These are phyloP conservation scores for Pseudomyrmex sp. DNA, from an alignment of 1,140 invertebrate genomes.

Conservation along the genomic window DNA sequence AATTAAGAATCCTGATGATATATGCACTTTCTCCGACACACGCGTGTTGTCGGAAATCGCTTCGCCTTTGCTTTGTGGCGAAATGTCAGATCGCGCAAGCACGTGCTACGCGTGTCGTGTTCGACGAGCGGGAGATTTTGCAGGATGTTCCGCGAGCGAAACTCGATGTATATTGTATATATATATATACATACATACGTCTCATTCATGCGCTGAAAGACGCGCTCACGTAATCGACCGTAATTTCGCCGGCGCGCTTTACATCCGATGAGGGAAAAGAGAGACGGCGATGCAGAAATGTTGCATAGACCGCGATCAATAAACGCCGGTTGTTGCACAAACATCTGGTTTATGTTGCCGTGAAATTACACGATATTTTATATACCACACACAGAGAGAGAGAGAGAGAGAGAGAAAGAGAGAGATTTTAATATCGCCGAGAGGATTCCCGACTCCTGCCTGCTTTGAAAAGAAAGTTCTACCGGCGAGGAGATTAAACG, in stretches of 20 bases:
- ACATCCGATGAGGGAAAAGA: neutral
- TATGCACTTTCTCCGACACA: conserved; percentile 19
- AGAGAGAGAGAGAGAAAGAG: too few relatives aligned
- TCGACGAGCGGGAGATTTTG: conserved; percentile 22
- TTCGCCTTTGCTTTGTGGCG: neutral
- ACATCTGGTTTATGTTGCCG: conserved; percentile 4
- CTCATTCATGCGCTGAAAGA: conserved; percentile 44
- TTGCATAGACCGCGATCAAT: neutral
- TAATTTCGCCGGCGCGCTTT: conserved; percentile 25
- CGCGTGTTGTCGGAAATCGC: conserved; percentile 5
- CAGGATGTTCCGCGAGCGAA: neutral
- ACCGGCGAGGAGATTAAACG: neutral
- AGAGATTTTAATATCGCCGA: neutral
- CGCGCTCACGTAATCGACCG: conserved; percentile 22
- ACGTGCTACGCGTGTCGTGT: neutral
- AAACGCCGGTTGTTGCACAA: neutral
- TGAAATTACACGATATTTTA: conserved; percentile 15
- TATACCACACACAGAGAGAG: too few relatives aligned
- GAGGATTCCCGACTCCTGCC: neutral
- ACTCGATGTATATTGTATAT: neutral
- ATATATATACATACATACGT: neutral
- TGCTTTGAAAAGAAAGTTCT: neutral
- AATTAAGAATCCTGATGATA: neutral
- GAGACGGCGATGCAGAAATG: neutral
- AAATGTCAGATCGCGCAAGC: conserved; percentile 46